Base-by-base conservation (phyloP, 2,113 vertebrate genomes). In the Sitta europaea region DNA sequence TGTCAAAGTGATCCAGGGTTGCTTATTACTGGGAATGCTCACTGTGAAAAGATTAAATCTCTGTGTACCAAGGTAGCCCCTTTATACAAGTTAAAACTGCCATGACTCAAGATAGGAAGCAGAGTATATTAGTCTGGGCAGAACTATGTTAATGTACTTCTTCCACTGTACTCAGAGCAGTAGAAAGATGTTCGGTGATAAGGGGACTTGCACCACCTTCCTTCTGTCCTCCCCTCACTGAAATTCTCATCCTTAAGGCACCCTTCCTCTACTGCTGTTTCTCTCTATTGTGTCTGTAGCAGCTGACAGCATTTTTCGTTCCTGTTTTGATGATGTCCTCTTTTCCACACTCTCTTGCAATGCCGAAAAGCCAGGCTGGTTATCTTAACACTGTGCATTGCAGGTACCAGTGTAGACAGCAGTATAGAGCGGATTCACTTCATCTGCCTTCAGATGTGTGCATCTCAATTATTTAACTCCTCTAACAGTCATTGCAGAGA, bases 21-120 rank as follows among this genome's bases (percentile, higher is more conserved):
- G 47, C 72, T 93, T 93, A 70, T 92, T 88, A 28, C 67, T 66
- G 54, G 42, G 74, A 93, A 58, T 82, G 82, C 54, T 96, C 90
- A 62, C 14, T 58, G 67, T 58, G 78, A 66, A 82, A 76, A 90
- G 74, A 88, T 73, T 88, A 73, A 95, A 88, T 86, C 71, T 65
- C 62, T 57, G 24, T 86, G 67, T 90, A 67, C 74, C 24, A 14
- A 0, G 0, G 54, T 62, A 88, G 58, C 8, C 50, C 27, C 70
- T 90, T 83, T 43, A 51, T 25, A 54, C 9, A 42, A 62, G 58
- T 54, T 76, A 58, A 66, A 79, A 53, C 36, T 86, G 45, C 84
- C 73, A 66, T 66, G 67, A 65, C 54, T 83, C 59, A 35, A 0
- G 6, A 31, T 12, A 76, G 66, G 78, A 82, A 92, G 78, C 42